Conservation (phyloP, 2,113 vertebrate species). For the Piprites chloris region DNA sequence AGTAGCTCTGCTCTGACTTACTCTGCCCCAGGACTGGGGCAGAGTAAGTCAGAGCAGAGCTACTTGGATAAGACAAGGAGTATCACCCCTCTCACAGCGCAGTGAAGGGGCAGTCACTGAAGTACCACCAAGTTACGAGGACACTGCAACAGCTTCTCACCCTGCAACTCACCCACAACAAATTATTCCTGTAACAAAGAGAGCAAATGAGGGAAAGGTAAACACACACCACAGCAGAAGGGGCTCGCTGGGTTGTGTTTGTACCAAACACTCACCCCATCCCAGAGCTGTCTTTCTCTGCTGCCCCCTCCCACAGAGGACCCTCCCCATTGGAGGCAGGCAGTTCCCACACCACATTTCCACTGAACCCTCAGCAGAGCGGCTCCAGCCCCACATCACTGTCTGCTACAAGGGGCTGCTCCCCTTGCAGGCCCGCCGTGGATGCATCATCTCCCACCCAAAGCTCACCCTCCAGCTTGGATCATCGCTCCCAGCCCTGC, state of each 20-base stretch:
- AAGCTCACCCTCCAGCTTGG: background rate
- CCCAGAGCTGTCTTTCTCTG: background rate
- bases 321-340: fast-evolving
- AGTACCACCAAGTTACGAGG: fast-evolving
- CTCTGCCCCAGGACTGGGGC: too few species aligned
- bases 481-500: fast-evolving
- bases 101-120: background rate
- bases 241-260: fast-evolving
- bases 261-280: background rate
- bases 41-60: background rate
- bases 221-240: background rate
- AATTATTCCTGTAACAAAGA: background rate
- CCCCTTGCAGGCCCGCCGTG: fast-evolving
- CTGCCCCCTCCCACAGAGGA: background rate
- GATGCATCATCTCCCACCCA: background rate
- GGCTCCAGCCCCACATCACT: fast-evolving
- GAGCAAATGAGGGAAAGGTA: background rate
- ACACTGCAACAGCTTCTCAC: background rate
- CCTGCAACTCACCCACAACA: background rate
- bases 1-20: too few species aligned
- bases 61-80: background rate
- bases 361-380: background rate
- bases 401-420: fast-evolving
- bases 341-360: background rate
- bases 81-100: background rate